These are phyloP conservation scores for Orientallactaga bullata DNA, from an alignment of 2,113 vertebrate species.

Conservation along the genomic window DNA sequence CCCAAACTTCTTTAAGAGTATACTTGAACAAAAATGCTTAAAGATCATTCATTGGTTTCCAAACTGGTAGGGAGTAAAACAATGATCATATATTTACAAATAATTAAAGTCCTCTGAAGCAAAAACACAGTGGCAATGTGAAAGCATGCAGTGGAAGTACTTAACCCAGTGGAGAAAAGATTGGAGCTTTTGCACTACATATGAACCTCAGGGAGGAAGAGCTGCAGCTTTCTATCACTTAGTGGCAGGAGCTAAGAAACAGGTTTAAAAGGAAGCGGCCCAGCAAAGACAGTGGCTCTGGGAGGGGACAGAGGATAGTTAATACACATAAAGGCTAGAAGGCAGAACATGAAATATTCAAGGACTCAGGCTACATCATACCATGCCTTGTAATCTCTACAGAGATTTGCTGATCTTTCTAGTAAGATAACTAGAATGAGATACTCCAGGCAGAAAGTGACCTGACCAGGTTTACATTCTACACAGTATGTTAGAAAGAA, in stretches of 20 bases:
- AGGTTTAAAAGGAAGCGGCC: neutral
- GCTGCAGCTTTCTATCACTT: neutral
- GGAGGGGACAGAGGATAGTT: neutral
- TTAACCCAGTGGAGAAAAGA: neutral
- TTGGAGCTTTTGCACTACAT: too few species aligned
- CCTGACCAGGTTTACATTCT: constrained; percentile 19
- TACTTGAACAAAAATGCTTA: constrained; percentile 35
- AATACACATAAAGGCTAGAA: neutral
- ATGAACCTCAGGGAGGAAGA: neutral
- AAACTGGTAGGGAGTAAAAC: neutral
- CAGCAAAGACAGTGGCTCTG: neutral
- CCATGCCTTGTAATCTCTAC: neutral
- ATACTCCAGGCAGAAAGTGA: constrained; percentile 28
- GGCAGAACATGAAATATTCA: neutral
- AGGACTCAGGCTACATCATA: too few species aligned
- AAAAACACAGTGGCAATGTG: neutral
- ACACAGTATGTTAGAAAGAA: constrained; percentile 23
- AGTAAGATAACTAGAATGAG: neutral
- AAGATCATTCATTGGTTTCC: neutral
- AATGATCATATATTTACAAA: neutral
- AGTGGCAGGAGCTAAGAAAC: neutral
- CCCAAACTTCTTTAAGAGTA: constrained; percentile 5
- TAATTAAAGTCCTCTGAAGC: constrained; percentile 1
- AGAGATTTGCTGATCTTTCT: neutral
- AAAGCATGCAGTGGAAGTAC: neutral